Percentiles rank a stretch among this genome's conserved stretches.
Evolutionary conservation across 2,113 vertebrate species (phyloP).

Genomic region (Balaenoptera acutorostrata): DNA sequence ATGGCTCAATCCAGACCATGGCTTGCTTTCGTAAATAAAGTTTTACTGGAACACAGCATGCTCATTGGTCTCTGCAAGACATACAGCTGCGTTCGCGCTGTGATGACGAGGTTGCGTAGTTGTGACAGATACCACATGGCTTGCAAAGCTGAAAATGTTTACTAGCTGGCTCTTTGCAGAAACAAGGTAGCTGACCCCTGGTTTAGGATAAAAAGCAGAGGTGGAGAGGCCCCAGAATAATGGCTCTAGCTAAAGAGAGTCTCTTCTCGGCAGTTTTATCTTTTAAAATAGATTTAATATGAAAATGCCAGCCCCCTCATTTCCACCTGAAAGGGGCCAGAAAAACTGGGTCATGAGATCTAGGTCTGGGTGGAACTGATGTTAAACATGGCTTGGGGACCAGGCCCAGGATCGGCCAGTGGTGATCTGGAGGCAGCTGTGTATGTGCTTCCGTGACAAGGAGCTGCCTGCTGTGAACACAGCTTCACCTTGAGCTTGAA

Average conservation of each 20-base stretch:
- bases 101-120: not conserved
- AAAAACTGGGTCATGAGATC: not conserved
- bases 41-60: not conserved
- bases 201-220: not conserved
- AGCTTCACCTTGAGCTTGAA: not conserved
- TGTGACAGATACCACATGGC: not conserved
- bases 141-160: not conserved
- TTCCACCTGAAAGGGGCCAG: not conserved
- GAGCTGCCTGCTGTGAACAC: not conserved
- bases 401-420: not conserved
- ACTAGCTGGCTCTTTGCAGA: not conserved
- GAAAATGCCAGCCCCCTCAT: not conserved
- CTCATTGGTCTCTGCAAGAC: not conserved
- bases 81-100: fast-evolving
- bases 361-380: not conserved
- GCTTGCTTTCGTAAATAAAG: not conserved
- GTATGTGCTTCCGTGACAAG: not conserved
- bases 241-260: not conserved
- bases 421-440: not conserved
- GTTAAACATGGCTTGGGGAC: not conserved
- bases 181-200: not conserved
- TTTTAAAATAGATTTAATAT: not conserved
- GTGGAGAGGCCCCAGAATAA: not conserved
- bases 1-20: not conserved
- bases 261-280: not conserved